These are phyloP conservation scores for Germaria angustata DNA, from an alignment of 2,888 invertebrate species.

Conservation along the genomic window DNA sequence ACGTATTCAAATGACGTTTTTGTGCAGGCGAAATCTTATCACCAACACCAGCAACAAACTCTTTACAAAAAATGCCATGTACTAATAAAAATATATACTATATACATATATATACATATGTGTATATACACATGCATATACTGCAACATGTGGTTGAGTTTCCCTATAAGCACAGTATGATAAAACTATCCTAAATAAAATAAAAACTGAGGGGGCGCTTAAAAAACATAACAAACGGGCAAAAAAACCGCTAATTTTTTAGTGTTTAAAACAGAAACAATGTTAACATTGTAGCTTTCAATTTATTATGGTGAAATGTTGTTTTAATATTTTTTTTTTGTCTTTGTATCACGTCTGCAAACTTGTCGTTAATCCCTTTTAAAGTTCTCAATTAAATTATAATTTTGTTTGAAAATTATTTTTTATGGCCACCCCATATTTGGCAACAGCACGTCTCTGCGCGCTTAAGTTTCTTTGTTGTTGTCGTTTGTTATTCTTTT, in stretches of 20 bases:
- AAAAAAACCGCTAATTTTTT: neutral
- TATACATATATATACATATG: no score
- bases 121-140: neutral
- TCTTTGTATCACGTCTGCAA: constrained; percentile 10
- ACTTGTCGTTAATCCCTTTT: constrained; percentile 30
- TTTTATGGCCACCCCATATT: constrained; percentile 51
- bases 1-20: constrained; percentile 39
- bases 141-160: constrained; percentile 50
- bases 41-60: constrained; percentile 17
- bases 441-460: constrained; percentile 17
- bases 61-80: neutral
- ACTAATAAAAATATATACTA: neutral
- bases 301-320: neutral
- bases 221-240: neutral
- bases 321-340: neutral
- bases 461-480: neutral
- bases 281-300: neutral
- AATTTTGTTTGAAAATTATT: constrained; percentile 41
- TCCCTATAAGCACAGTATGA: constrained; percentile 2
- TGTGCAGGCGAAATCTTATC: constrained; percentile 30
- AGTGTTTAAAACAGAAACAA: neutral
- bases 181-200: neutral
- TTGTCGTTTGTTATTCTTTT: constrained; percentile 9
- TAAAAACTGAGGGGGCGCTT: constrained; percentile 36
- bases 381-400: constrained; percentile 57